phyloP scores from a whole-genome alignment of 2,113 vertebrate species.

The Crotalus horridus region DNA sequence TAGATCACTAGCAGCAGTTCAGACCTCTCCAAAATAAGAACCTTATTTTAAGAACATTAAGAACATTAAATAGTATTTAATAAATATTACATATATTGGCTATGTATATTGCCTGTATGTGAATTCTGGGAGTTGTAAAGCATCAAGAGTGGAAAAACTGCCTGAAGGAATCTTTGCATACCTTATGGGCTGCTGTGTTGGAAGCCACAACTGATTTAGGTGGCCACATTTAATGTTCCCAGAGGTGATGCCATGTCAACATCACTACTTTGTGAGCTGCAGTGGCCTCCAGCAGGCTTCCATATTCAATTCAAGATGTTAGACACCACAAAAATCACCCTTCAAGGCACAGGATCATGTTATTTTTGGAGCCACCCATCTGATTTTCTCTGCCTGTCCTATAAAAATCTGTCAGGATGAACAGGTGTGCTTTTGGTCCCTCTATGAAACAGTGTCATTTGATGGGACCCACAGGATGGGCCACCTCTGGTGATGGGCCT shows the following conservation, averaged over 20 bases:
- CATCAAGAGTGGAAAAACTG: neutral
- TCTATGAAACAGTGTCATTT: neutral
- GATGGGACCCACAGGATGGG: neutral
- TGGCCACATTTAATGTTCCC: neutral
- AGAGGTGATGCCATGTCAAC: neutral
- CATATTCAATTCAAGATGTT: neutral
- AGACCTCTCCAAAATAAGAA: slow-evolving; percentile 3
- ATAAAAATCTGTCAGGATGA: neutral
- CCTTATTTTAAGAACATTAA: neutral
- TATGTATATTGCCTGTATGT: neutral
- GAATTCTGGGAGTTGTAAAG: neutral
- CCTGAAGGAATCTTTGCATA: neutral
- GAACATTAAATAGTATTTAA: fast-evolving
- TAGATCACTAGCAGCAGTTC: neutral
- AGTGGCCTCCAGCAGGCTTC: neutral
- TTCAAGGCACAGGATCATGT: neutral
- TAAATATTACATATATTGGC: neutral
- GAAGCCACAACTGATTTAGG: neutral
- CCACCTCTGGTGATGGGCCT: neutral
- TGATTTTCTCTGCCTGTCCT: neutral
- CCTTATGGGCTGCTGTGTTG: neutral
- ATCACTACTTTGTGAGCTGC: neutral
- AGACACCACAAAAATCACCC: neutral
- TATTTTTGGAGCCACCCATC: neutral
- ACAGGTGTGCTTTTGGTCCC: neutral